These are phyloP conservation scores for Sardinella longiceps DNA, from an alignment of 2,797 vertebrate species.

Conservation along the genomic window DNA sequence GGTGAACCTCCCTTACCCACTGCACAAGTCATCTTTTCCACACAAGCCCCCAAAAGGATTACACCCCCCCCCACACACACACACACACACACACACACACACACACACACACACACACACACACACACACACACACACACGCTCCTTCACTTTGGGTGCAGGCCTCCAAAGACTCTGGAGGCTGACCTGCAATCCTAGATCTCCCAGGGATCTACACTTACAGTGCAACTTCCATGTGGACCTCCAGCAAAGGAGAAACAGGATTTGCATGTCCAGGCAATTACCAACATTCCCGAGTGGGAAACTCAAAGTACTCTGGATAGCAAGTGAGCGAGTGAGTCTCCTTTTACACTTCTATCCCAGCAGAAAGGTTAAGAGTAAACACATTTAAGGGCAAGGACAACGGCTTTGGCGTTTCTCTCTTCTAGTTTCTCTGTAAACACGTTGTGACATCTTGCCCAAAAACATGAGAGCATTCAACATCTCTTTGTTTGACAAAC, in stretches of 20 bases:
- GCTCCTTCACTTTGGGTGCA: not conserved
- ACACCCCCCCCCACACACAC: not conserved
- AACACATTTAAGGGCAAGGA: not conserved
- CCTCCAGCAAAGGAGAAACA: not conserved
- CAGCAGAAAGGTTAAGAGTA: not conserved
- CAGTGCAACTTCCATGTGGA: not conserved
- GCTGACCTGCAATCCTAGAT: not conserved
- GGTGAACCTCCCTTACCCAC: not conserved
- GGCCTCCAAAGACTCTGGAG: not conserved
- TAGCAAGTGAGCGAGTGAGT: not conserved
- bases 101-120: not conserved
- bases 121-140: too few relatives aligned
- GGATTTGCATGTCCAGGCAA: constrained; percentile 12
- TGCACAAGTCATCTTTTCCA: constrained; percentile 12
- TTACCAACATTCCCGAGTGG: not conserved
- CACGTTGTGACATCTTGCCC: not conserved
- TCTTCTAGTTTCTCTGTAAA: not conserved
- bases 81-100: too few relatives aligned
- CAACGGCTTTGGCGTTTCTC: too few relatives aligned
- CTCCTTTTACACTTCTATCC: not conserved
- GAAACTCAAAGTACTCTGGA: not conserved
- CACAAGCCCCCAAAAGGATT: constrained; percentile 6
- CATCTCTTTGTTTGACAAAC: constrained; percentile 38
- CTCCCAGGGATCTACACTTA: not conserved
- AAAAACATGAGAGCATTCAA: not conserved